phyloP scores from a whole-genome alignment of 92 coral and sea anemone species.

The Palythoa grandis region DNA sequence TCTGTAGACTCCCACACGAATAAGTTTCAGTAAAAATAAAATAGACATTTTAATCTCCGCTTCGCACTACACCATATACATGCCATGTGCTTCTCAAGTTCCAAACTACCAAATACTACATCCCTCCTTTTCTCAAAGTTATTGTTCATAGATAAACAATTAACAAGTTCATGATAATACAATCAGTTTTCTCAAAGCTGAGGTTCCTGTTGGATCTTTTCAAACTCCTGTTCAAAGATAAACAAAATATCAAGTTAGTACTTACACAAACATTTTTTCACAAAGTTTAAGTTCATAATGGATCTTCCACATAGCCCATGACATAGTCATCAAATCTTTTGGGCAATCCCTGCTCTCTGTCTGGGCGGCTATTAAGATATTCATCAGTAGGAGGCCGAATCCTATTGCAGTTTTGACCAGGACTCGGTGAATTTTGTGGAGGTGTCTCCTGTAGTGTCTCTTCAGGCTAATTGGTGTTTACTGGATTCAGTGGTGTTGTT shows the following conservation, averaged over 20 bases:
- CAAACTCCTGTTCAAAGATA: neutral
- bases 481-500: neutral
- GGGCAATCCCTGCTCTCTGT: constrained; percentile 1
- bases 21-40: no score
- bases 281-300: constrained; percentile 1
- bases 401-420: neutral
- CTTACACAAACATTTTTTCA: neutral
- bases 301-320: constrained; percentile 20
- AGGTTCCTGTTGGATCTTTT: neutral
- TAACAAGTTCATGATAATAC: neutral
- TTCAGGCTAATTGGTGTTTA: neutral
- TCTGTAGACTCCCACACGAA: no score
- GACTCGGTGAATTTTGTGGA: constrained; percentile 1
- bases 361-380: neutral
- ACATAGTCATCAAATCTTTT: constrained; percentile 37
- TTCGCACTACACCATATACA: no score
- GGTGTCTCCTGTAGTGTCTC: constrained; percentile 6
- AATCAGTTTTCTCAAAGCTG: neutral
- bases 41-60: no score
- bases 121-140: neutral
- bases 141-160: neutral
- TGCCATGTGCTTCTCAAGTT: no score
- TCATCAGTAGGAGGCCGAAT: constrained; percentile 4
- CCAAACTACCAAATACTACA: no score
- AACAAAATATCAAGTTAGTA: constrained; percentile 8